Evolutionary conservation across 1,140 invertebrate species (phyloP).

Genomic region (Drosophila leontia): DNA sequence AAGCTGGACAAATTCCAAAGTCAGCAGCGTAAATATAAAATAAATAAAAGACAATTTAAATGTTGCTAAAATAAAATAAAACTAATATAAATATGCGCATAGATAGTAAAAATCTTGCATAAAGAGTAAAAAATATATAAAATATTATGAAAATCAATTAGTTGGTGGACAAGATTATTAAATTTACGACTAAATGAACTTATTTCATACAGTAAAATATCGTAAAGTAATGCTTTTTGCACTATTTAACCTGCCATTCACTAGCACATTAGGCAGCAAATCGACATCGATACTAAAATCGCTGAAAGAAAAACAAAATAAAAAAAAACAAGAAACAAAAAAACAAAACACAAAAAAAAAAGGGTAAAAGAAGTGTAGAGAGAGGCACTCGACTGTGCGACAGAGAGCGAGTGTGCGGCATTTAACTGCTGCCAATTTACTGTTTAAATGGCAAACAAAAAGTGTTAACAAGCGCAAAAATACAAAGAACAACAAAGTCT

Average conservation of each 20-base stretch:
- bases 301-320: background rate
- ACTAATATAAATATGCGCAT: background rate
- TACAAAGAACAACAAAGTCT: slow-evolving; percentile 71
- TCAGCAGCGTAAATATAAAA: background rate
- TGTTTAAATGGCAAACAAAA: slow-evolving; percentile 85
- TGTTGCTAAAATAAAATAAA: too few species aligned
- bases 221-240: background rate
- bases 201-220: background rate
- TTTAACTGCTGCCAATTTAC: slow-evolving; percentile 85
- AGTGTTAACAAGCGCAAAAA: slow-evolving; percentile 84
- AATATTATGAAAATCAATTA: background rate
- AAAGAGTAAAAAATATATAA: background rate
- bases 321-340: slow-evolving; percentile 1
- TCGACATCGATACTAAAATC: slow-evolving; percentile 73
- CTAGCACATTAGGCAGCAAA: slow-evolving; percentile 82
- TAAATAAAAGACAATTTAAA: background rate
- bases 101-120: too few species aligned
- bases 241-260: slow-evolving; percentile 54
- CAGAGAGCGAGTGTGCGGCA: slow-evolving; percentile 58
- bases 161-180: background rate
- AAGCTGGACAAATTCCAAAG: slow-evolving; percentile 16
- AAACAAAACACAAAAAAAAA: slow-evolving; percentile 5
- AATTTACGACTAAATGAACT: background rate
- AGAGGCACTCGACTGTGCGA: slow-evolving; percentile 21
- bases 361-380: slow-evolving; percentile 2